Conservation (phyloP, 2,113 vertebrate species). For the Caranx ignobilis region DNA sequence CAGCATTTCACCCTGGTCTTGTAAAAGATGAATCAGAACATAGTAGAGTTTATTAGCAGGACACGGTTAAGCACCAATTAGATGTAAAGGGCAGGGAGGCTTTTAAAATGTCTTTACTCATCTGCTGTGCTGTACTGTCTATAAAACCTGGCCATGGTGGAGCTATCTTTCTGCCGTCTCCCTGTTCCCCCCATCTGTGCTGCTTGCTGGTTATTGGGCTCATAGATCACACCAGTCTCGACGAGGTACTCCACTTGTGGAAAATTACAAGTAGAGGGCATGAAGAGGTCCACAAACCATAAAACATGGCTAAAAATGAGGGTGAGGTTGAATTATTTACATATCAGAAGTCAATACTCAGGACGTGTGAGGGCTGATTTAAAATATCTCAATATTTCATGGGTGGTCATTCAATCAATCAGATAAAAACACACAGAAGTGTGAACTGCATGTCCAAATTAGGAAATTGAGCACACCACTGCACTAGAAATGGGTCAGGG, state of each 20-base stretch:
- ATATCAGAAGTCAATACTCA: constrained; percentile 13
- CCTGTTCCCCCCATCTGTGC: constrained; percentile 22
- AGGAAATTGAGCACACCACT: constrained; percentile 66
- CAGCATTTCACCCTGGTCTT: constrained; percentile 50
- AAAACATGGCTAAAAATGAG: constrained; percentile 22
- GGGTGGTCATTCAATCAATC: constrained; percentile 42
- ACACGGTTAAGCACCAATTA: constrained; percentile 64
- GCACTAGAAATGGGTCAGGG: constrained; percentile 83
- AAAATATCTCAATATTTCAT: constrained; percentile 14
- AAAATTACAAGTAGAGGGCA: constrained; percentile 29
- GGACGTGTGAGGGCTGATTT: constrained; percentile 15
- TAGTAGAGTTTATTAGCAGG: constrained; percentile 65
- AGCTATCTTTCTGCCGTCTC: constrained; percentile 43
- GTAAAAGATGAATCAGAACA: constrained; percentile 71
- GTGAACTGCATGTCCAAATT: constrained; percentile 61
- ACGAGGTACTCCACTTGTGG: constrained; percentile 33
- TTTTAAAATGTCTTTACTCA: constrained; percentile 64
- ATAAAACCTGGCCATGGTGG: constrained; percentile 48
- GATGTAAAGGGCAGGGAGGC: constrained; percentile 67
- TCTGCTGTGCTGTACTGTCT: constrained; percentile 50
- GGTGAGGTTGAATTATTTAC: constrained; percentile 27
- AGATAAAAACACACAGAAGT: constrained; percentile 41
- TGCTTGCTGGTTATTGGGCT: constrained; percentile 42
- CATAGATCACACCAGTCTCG: constrained; percentile 51
- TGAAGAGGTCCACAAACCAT: constrained; percentile 21